Conservation (phyloP, 2,888 invertebrate species). For the Mycogona germanica region DNA sequence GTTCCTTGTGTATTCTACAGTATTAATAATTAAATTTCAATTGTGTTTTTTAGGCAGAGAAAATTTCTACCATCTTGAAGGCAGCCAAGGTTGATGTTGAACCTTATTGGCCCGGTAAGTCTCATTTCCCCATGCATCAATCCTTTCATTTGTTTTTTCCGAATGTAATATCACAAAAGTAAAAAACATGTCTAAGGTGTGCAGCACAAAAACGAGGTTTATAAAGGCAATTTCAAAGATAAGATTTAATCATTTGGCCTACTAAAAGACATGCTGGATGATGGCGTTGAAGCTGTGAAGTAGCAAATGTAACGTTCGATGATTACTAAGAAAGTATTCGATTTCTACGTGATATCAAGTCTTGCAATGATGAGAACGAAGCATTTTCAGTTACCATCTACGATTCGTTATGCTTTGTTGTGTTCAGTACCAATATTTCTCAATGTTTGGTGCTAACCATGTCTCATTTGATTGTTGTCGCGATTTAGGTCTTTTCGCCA, state of each 20-base stretch:
- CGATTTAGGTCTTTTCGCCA: constrained; percentile 70
- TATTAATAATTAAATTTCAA: background rate
- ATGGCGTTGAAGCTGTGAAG: too few relatives aligned
- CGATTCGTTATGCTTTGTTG: too few relatives aligned
- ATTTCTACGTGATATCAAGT: background rate
- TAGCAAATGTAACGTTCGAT: too few relatives aligned
- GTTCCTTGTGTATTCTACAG: background rate
- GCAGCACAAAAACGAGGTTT: too few relatives aligned
- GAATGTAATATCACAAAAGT: too few relatives aligned
- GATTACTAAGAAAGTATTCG: background rate
- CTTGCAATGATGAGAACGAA: constrained; percentile 15
- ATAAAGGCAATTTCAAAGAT: too few relatives aligned
- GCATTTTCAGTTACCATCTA: too few relatives aligned
- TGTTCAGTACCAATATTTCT: background rate
- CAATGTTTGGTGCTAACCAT: background rate
- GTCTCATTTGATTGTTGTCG: constrained; percentile 2
- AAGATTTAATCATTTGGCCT: too few relatives aligned
- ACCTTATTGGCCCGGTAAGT: constrained; percentile 89
- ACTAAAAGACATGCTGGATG: too few relatives aligned
- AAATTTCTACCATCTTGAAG: constrained; percentile 91
- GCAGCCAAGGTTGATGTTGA: constrained; percentile 94
- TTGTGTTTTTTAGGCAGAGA: constrained; percentile 62
- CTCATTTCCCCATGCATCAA: too few relatives aligned
- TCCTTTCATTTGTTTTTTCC: too few relatives aligned
- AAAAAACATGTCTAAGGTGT: too few relatives aligned